Evolutionary conservation across 2,797 vertebrate species (phyloP).

Genomic region (Pampus argenteus): DNA sequence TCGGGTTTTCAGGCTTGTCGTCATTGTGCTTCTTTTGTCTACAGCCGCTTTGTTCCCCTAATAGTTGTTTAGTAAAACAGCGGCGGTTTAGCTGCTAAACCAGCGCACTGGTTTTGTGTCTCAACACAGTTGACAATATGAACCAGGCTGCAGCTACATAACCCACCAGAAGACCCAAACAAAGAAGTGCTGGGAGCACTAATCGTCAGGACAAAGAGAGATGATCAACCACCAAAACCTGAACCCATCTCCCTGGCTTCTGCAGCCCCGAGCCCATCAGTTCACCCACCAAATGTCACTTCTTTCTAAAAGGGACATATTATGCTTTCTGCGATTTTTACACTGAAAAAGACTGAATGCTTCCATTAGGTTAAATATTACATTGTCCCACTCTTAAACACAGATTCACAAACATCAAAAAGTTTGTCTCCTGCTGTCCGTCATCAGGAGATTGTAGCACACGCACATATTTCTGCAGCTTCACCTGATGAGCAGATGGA

Average conservation of each 20-base stretch:
- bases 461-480: neutral
- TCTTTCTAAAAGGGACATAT: no score
- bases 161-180: slow-evolving; percentile 61
- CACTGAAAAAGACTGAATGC: no score
- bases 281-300: neutral
- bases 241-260: slow-evolving; percentile 17
- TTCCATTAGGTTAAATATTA: no score
- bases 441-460: neutral
- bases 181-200: slow-evolving; percentile 64
- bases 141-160: slow-evolving; percentile 54
- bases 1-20: slow-evolving; percentile 62
- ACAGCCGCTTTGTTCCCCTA: slow-evolving; percentile 63
- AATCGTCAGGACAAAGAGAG: slow-evolving; percentile 63
- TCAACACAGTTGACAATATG: slow-evolving; percentile 53
- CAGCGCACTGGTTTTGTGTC: slow-evolving; percentile 63
- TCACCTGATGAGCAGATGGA: neutral
- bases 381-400: neutral
- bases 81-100: slow-evolving; percentile 38
- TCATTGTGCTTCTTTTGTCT: slow-evolving; percentile 73
- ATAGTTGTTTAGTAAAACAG: slow-evolving; percentile 54
- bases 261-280: neutral
- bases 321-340: no score
- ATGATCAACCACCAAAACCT: slow-evolving; percentile 20
- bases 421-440: no score
- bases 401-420: neutral